phyloP scores from a whole-genome alignment of 1,140 invertebrate genomes.

The Oreohelix idahoensis region DNA sequence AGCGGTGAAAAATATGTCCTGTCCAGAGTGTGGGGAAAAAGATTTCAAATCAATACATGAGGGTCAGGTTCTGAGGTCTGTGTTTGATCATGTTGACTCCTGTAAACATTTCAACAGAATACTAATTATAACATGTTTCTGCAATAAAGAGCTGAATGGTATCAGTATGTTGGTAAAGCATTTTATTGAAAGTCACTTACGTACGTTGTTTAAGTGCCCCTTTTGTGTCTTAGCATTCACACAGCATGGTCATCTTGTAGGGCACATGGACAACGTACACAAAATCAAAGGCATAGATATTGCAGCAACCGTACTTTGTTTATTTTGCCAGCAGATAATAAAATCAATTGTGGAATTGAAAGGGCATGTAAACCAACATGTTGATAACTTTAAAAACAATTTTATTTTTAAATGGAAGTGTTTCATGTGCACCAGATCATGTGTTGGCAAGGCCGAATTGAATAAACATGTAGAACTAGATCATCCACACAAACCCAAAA shows the following conservation, averaged over 20 bases:
- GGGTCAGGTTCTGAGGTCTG: neutral
- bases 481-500: neutral
- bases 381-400: neutral
- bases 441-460: constrained; percentile 9
- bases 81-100: constrained; percentile 26
- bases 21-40: constrained; percentile 35
- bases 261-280: neutral
- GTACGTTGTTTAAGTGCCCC: constrained; percentile 20
- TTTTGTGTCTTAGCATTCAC: constrained; percentile 16
- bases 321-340: neutral
- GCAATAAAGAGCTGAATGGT: neutral
- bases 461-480: constrained; percentile 9
- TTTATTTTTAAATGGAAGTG: constrained; percentile 19
- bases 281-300: neutral
- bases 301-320: neutral
- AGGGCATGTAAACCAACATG: constrained; percentile 23
- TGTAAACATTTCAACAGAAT: constrained; percentile 26
- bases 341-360: neutral
- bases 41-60: neutral
- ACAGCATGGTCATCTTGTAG: neutral
- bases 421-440: neutral
- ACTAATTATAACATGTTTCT: neutral
- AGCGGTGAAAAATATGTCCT: neutral
- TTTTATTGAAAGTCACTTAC: neutral
- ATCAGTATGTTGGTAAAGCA: neutral